Evolutionary conservation across 64 coral and sea anemone species (phyloP).

Genomic region (Acropora tenuis): DNA sequence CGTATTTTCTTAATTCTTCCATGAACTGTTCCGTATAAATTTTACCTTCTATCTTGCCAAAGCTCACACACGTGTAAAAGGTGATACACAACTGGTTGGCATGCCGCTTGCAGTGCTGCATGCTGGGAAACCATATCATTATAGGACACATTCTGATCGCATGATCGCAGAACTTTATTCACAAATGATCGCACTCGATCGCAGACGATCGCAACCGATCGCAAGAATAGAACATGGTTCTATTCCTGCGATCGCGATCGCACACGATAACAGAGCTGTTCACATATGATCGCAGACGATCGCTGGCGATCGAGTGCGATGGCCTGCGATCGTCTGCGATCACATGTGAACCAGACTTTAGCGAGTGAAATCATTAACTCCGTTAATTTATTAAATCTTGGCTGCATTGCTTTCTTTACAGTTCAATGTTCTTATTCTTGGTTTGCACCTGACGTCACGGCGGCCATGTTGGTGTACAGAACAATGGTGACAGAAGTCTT

Average conservation of each 20-base stretch:
- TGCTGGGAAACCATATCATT: background rate
- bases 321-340: no score
- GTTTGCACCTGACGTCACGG: no score
- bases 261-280: background rate
- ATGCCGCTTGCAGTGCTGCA: background rate
- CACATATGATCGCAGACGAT: background rate
- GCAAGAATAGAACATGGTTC: constrained; percentile 10
- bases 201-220: background rate
- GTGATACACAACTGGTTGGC: no score
- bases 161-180: background rate
- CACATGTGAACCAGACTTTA: no score
- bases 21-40: no score
- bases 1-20: no score
- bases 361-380: no score
- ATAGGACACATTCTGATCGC: background rate
- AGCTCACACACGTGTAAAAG: background rate
- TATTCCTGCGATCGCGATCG: background rate
- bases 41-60: background rate
- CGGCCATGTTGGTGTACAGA: no score
- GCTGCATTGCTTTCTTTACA: no score
- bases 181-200: background rate
- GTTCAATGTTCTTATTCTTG: no score
- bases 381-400: no score
- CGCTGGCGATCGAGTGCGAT: background rate
- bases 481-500: no score